phyloP scores from a whole-genome alignment of 2,113 vertebrate species.

The Budorcas taxicolor region DNA sequence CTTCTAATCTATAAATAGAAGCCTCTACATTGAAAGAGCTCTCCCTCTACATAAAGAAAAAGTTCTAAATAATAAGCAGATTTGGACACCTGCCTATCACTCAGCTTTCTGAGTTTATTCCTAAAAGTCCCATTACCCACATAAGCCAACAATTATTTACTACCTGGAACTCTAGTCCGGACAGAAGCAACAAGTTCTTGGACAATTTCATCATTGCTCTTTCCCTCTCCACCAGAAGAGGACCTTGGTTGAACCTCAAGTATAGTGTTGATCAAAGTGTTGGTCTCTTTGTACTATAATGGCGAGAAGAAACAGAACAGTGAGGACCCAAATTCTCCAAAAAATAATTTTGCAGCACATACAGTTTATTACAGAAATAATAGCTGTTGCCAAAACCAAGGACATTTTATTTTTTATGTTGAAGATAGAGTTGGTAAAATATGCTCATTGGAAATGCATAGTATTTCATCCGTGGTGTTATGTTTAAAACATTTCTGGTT shows the following conservation, averaged over 20 bases:
- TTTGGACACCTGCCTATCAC: neutral
- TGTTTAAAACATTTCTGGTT: neutral
- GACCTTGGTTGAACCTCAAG: conserved; percentile 84
- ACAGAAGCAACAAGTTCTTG: conserved; percentile 79
- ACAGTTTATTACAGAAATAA: conserved; percentile 5
- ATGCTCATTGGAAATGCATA: neutral
- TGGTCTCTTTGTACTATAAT: conserved; percentile 81
- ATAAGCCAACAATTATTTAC: neutral
- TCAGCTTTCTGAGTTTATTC: neutral
- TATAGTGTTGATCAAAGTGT: conserved; percentile 80
- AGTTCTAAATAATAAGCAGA: neutral
- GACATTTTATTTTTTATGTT: neutral
- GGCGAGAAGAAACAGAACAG: neutral
- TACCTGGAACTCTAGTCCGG: conserved; percentile 79
- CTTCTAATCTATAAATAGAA: neutral
- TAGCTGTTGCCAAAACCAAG: neutral
- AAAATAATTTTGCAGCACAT: neutral
- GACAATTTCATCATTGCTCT: conserved; percentile 85
- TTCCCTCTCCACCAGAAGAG: conserved; percentile 74
- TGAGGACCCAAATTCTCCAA: neutral
- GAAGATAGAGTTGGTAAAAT: neutral
- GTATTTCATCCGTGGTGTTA: neutral
- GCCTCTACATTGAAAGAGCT: neutral
- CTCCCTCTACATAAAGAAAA: neutral
- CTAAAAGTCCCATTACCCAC: neutral